These are phyloP conservation scores for Junco hyemalis DNA, from an alignment of 2,113 vertebrate genomes.

Conservation along the genomic window DNA sequence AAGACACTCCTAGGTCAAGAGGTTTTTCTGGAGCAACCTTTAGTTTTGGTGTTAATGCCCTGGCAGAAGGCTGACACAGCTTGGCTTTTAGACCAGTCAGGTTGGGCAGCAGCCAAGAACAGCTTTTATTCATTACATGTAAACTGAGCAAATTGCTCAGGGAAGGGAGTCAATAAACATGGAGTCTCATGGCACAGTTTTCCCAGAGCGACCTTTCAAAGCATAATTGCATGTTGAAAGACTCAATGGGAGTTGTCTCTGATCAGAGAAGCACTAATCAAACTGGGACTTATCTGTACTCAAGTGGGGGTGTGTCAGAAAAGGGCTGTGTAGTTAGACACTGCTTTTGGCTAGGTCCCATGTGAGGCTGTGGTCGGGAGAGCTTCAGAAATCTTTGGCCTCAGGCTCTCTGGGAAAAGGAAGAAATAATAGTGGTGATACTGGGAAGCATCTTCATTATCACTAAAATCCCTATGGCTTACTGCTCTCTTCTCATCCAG, in stretches of 20 bases:
- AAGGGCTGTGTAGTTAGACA: neutral
- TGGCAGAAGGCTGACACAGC: neutral
- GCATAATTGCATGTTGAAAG: slow-evolving; percentile 23
- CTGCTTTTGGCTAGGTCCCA: neutral
- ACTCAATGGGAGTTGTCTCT: neutral
- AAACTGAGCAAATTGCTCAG: slow-evolving; percentile 39
- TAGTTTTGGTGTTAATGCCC: neutral
- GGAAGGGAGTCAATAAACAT: slow-evolving; percentile 21
- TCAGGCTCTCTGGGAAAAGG: neutral
- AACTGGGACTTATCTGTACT: neutral
- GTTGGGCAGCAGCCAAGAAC: slow-evolving; percentile 17
- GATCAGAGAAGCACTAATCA: neutral
- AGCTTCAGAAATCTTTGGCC: neutral
- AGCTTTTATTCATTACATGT: slow-evolving; percentile 9
- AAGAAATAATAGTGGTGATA: neutral
- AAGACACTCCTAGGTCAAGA: neutral
- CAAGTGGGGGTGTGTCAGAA: neutral
- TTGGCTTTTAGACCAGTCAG: neutral
- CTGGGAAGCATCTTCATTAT: neutral
- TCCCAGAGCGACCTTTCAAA: slow-evolving; percentile 26
- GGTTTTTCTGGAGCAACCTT: neutral
- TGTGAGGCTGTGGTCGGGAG: neutral
- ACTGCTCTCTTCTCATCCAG: neutral
- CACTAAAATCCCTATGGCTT: neutral
- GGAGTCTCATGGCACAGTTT: neutral